Conservation (phyloP, 2,113 vertebrate species). For the Rhinolophus ferrumequinum region DNA sequence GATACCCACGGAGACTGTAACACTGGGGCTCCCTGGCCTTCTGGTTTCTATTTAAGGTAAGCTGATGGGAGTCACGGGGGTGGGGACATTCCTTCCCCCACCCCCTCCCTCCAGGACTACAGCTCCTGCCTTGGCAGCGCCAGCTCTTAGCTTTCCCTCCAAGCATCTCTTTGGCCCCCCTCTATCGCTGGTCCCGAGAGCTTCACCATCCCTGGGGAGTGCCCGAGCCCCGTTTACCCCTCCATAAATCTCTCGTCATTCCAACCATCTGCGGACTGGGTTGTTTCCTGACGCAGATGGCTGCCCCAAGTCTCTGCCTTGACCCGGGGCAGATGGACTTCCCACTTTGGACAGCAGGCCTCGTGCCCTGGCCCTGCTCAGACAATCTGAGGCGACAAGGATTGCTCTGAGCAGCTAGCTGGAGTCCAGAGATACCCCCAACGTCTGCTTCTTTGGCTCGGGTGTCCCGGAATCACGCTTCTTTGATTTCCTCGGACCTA, state of each 20-base stretch:
- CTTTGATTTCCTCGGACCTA: not conserved
- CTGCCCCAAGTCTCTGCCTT: not conserved
- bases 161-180: no score
- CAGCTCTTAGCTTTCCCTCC: not conserved
- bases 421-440: not conserved
- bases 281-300: not conserved
- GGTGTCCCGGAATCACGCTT: not conserved
- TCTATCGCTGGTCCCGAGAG: not conserved
- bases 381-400: not conserved
- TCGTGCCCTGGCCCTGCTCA: not conserved
- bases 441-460: accelerated
- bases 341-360: not conserved
- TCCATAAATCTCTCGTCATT: not conserved
- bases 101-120: accelerated
- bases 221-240: not conserved
- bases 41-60: not conserved
- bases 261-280: not conserved
- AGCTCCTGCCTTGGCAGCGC: not conserved
- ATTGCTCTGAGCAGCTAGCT: accelerated
- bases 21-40: not conserved
- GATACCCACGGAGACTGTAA: accelerated
- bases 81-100: accelerated
- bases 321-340: not conserved
- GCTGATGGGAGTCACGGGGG: not conserved
- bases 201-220: not conserved